Percentiles rank a stretch among this genome's conserved stretches.
Evolutionary conservation across 1,140 invertebrate species (phyloP).

Genomic region (Dendrolimus kikuchii): DNA sequence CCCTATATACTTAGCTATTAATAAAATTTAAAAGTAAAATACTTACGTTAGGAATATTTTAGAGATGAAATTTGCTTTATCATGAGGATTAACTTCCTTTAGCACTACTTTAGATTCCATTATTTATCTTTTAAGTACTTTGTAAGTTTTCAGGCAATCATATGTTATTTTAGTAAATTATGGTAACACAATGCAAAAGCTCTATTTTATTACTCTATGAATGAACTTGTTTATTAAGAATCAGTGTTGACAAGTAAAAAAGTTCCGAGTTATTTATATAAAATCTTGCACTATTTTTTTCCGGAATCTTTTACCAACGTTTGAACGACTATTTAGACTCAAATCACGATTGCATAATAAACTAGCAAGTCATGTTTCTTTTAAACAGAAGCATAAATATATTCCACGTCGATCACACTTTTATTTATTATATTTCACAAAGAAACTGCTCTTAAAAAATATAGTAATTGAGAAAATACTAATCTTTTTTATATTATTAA

Average conservation of each 20-base stretch:
- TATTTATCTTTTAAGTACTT: slow-evolving; percentile 6
- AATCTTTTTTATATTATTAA: not conserved
- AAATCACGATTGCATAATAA: slow-evolving; percentile 15
- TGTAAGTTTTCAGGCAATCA: too few species aligned
- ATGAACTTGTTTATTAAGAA: too few species aligned
- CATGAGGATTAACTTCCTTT: slow-evolving; percentile 56
- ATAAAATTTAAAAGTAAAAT: slow-evolving; percentile 3
- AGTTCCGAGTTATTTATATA: too few species aligned
- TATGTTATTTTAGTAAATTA: too few species aligned
- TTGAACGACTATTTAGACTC: too few species aligned
- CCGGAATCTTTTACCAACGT: too few species aligned
- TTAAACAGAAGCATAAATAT: not conserved
- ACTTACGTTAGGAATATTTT: slow-evolving; percentile 61
- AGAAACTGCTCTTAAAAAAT: not conserved
- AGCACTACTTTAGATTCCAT: slow-evolving; percentile 63
- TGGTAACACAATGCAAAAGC: too few species aligned
- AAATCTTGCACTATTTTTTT: too few species aligned
- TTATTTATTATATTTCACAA: not conserved
- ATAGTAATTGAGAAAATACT: not conserved
- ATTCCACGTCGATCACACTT: not conserved
- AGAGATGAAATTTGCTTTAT: slow-evolving; percentile 47
- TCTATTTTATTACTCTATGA: too few species aligned
- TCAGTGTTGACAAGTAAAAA: too few species aligned
- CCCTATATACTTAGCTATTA: not conserved
- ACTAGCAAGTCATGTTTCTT: slow-evolving; percentile 1